Evolutionary conservation across 2,113 vertebrate genomes (phyloP), one percentile per base, ranked within the genome.

Genomic region (Brachyhypopomus gauderio): DNA sequence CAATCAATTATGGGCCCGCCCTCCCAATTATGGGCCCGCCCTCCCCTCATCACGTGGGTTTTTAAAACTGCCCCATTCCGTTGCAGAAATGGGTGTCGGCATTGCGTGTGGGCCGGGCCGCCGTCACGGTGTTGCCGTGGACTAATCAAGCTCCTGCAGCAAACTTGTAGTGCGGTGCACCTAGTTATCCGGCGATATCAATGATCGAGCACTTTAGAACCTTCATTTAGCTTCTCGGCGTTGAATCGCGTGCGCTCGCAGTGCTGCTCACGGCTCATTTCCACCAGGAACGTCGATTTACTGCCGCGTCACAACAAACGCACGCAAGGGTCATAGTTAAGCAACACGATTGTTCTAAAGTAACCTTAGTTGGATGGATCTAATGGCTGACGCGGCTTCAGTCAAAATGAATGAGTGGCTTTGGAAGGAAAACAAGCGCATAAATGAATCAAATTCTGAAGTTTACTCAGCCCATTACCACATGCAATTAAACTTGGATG

Each of bases 1-100:
- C 48, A 6, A 78, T 66, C 75, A 66, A 66, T 83, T 72, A 83
- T 45, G 30, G 30, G 30, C n/a, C n/a, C n/a, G n/a, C 7, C 38
- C 38, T 4, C 3, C 7, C 38, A 7, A 41, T 41, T 41, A 41
- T 41, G 45, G 45, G 45, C 45, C 45, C 45, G 12, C 12, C 45
- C 45, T 52, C 45, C 45, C 9, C 45, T 52, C 45, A 14, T 52
- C 45, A 14, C 30, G 30, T 30, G 30, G 30, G 30, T 3, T 30
- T 30, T 30, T 30, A 30, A 30, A 30, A 30, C 16, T 4, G 66
- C 56, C 4, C 34, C 23, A 16, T 25, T 62, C 3, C 41, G 19
- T 3, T 45, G 20, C 45, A 64, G 14, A 64, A 30, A 19, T 5
- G 30, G 30, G 11, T 14, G 34, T 22, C 4, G 17, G 64, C n/a